phyloP scores from a whole-genome alignment of 2,888 invertebrate species.

The Galerucella nymphaeae region DNA sequence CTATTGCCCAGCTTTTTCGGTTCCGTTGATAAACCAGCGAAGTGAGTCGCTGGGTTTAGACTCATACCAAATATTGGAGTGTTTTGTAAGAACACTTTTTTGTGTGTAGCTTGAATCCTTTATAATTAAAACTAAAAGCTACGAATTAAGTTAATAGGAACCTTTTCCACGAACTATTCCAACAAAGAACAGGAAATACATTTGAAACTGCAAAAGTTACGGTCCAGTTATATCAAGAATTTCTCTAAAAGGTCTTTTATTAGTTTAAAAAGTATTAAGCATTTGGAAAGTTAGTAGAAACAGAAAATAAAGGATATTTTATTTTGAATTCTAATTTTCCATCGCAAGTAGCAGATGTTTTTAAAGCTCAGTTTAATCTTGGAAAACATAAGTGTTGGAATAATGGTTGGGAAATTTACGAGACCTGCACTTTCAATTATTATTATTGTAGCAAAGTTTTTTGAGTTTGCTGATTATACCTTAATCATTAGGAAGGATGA shows the following conservation, averaged over 20 bases:
- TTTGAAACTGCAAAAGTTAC: slow-evolving; percentile 13
- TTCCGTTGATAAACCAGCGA: too few relatives aligned
- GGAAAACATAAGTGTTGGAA: slow-evolving; percentile 14
- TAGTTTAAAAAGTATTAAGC: slow-evolving; percentile 20
- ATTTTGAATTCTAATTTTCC: slow-evolving; percentile 24
- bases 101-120: not conserved
- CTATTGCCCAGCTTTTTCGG: too few relatives aligned
- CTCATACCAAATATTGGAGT: too few relatives aligned
- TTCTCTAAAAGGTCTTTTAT: slow-evolving; percentile 20
- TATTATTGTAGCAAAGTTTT: not conserved
- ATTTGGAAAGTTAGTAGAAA: slow-evolving; percentile 12
- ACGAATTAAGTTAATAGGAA: not conserved
- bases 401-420: slow-evolving; percentile 17
- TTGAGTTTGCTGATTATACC: not conserved
- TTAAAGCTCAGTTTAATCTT: slow-evolving; percentile 20
- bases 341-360: slow-evolving; percentile 19
- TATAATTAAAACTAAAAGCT: not conserved
- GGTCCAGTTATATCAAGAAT: slow-evolving; percentile 15
- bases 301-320: slow-evolving; percentile 19
- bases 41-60: too few relatives aligned
- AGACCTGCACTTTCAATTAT: slow-evolving; percentile 7
- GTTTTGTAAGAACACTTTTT: not conserved
- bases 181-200: slow-evolving; percentile 11
- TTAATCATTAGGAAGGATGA: not conserved
- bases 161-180: not conserved